phyloP scores from a whole-genome alignment of 2,888 invertebrate species.

The Creontiades dilutus region DNA sequence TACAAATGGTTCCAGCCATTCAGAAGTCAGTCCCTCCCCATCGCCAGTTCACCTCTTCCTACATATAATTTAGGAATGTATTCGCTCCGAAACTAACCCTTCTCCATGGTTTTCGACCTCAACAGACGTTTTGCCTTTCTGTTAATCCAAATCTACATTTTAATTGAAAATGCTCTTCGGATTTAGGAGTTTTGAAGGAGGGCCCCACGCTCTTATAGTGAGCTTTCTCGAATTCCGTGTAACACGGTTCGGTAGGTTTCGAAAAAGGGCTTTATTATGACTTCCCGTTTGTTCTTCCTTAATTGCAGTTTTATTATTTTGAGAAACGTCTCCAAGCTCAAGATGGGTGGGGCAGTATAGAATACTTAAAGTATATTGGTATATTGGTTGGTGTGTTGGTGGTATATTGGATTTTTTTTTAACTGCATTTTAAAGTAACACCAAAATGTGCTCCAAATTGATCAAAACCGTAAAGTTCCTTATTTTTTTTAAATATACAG shows the following conservation, averaged over 20 bases:
- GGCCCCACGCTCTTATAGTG: background rate
- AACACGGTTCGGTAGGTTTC: background rate
- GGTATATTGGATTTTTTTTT: no score
- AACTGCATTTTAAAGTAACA: no score
- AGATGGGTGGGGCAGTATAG: no score
- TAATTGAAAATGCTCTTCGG: constrained; percentile 53
- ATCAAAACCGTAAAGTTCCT: no score
- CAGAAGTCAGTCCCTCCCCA: background rate
- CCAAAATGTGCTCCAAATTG: no score
- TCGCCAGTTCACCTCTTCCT: background rate
- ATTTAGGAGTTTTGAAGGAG: constrained; percentile 31
- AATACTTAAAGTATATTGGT: no score
- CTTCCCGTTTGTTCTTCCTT: background rate
- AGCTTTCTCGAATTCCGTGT: background rate
- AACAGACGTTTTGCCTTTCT: constrained; percentile 27
- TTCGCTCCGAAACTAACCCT: constrained; percentile 22
- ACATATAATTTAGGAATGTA: constrained; percentile 39
- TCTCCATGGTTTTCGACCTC: constrained; percentile 11
- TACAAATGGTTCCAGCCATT: constrained; percentile 42
- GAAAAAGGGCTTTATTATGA: background rate
- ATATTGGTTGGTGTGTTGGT: no score
- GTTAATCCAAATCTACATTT: constrained; percentile 71
- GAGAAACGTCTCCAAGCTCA: no score
- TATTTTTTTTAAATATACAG: no score
- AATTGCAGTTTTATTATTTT: no score